These are phyloP conservation scores for Iphiclides podalirius DNA, from an alignment of 2,888 invertebrate genomes.

Conservation along the genomic window DNA sequence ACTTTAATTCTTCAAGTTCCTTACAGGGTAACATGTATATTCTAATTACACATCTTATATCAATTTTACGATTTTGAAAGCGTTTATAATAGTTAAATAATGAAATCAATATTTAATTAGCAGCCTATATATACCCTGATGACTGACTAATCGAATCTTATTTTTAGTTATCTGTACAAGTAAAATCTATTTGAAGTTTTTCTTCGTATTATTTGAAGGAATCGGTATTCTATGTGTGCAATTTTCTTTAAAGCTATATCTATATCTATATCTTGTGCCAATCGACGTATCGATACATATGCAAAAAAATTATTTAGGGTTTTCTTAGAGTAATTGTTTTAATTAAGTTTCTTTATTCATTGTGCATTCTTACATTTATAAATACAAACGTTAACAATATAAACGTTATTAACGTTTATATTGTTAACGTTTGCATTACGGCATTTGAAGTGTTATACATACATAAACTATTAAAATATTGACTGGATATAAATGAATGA, in stretches of 20 bases:
- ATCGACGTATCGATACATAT: background rate
- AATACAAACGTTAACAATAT: too few relatives aligned
- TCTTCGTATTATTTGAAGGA: background rate
- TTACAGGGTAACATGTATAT: constrained; percentile 10
- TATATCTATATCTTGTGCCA: background rate
- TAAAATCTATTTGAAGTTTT: background rate
- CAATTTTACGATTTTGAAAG: background rate
- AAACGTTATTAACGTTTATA: too few relatives aligned
- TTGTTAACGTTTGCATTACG: too few relatives aligned
- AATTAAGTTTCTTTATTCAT: constrained; percentile 5
- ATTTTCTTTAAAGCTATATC: too few relatives aligned
- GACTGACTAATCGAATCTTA: constrained; percentile 15
- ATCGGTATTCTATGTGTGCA: constrained; percentile 6
- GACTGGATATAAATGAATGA: too few relatives aligned
- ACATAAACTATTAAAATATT: too few relatives aligned
- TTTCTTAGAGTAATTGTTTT: background rate
- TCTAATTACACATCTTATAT: background rate
- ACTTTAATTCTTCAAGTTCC: constrained; percentile 10
- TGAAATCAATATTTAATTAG: too few relatives aligned
- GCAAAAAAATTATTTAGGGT: background rate
- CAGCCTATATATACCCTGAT: constrained; percentile 14
- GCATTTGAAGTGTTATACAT: too few relatives aligned
- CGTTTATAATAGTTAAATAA: too few relatives aligned
- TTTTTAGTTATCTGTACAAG: background rate
- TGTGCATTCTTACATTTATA: too few relatives aligned